Evolutionary conservation across 64 coral and sea anemone genomes (phyloP).

Genomic region (Montipora capricornis): DNA sequence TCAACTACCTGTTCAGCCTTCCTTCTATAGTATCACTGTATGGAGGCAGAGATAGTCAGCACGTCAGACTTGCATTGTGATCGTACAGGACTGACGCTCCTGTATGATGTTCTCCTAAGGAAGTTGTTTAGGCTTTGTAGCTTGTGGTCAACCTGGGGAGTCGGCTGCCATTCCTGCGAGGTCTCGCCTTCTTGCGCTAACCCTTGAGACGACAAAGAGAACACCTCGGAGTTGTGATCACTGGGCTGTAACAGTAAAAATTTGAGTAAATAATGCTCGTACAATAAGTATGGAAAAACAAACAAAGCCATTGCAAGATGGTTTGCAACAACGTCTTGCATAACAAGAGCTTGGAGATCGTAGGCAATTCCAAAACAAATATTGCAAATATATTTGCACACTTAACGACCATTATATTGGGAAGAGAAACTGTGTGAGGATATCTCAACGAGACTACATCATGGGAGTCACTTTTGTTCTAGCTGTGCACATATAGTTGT

Average conservation of each 20-base stretch:
- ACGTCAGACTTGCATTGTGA: neutral
- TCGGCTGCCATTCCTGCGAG: neutral
- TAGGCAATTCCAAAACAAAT: neutral
- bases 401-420: neutral
- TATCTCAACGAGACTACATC: neutral
- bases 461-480: neutral
- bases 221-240: neutral
- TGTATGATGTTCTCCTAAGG: neutral
- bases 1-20: constrained; percentile 45
- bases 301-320: neutral
- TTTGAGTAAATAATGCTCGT: neutral
- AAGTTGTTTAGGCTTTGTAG: constrained; percentile 37
- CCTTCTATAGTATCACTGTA: constrained; percentile 7
- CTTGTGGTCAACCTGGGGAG: constrained; percentile 17
- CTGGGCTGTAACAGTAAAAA: neutral
- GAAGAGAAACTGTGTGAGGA: neutral
- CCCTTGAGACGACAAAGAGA: neutral
- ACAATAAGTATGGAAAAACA: neutral
- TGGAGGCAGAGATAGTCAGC: neutral
- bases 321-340: neutral
- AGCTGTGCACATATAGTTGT: neutral
- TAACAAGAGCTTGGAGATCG: neutral
- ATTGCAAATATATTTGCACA: neutral
- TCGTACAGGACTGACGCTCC: neutral
- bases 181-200: neutral